Conservation (phyloP, 2,113 vertebrate species). For the Spilogale gracilis region DNA sequence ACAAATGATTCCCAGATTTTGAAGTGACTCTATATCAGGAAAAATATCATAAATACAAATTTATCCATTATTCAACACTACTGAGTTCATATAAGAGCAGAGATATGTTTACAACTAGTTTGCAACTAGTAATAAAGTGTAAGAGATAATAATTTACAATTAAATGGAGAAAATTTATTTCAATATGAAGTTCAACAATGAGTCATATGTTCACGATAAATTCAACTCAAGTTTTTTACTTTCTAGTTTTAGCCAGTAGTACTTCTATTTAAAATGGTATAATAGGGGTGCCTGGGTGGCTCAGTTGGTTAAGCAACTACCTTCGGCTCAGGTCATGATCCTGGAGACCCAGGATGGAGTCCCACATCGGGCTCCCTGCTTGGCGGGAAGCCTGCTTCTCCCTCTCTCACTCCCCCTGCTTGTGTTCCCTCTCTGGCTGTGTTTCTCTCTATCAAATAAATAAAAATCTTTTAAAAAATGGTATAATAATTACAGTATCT, state of each 20-base stretch:
- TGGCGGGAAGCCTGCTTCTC: too few relatives aligned
- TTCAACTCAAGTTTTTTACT: not conserved
- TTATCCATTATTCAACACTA: not conserved
- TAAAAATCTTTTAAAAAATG: not conserved
- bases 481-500: not conserved
- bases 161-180: not conserved
- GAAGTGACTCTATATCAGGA: not conserved
- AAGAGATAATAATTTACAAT: not conserved
- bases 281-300: not conserved
- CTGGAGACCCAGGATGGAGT: too few relatives aligned
- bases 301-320: too few relatives aligned
- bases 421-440: too few relatives aligned
- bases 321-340: too few relatives aligned
- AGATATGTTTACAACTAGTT: not conserved
- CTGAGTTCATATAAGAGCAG: constrained; percentile 3
- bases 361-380: too few relatives aligned
- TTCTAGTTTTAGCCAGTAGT: not conserved
- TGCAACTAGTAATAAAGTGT: not conserved
- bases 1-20: not conserved
- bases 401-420: too few relatives aligned
- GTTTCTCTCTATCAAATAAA: too few relatives aligned
- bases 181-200: not conserved
- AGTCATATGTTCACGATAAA: not conserved
- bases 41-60: not conserved
- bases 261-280: not conserved